Percentiles rank a stretch among this genome's conserved stretches.
Conservation (phyloP, 2,797 vertebrate species). For the Argyrosomus regius region DNA sequence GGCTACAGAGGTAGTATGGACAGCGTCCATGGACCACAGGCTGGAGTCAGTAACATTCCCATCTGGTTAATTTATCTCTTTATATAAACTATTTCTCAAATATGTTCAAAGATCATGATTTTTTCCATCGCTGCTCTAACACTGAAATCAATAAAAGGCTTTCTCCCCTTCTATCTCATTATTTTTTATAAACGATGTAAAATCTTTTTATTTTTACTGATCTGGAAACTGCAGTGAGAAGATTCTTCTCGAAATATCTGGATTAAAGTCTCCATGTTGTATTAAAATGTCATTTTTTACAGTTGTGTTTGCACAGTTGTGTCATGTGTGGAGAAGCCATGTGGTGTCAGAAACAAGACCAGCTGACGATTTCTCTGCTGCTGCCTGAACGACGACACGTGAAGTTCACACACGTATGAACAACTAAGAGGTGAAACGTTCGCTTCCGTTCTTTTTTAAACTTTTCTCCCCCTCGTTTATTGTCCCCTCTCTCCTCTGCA, state of each 20-base stretch:
- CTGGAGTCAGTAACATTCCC: no score
- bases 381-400: background rate
- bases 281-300: background rate
- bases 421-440: slow-evolving; percentile 22
- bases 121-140: no score
- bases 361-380: background rate
- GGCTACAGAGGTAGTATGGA: no score
- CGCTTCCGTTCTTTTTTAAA: slow-evolving; percentile 6
- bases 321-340: background rate
- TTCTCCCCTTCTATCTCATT: background rate
- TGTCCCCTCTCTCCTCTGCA: background rate
- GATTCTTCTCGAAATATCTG: background rate
- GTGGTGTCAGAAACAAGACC: background rate
- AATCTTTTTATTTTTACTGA: background rate
- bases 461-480: background rate
- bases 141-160: background rate
- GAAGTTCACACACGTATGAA: slow-evolving; percentile 21
- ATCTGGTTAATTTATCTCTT: no score
- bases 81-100: no score
- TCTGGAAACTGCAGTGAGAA: background rate
- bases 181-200: slow-evolving; percentile 16
- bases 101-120: no score
- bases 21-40: no score
- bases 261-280: background rate
- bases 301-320: background rate